Evolutionary conservation across 1,140 invertebrate genomes (phyloP).

Genomic region (Hormaphis cornu): DNA sequence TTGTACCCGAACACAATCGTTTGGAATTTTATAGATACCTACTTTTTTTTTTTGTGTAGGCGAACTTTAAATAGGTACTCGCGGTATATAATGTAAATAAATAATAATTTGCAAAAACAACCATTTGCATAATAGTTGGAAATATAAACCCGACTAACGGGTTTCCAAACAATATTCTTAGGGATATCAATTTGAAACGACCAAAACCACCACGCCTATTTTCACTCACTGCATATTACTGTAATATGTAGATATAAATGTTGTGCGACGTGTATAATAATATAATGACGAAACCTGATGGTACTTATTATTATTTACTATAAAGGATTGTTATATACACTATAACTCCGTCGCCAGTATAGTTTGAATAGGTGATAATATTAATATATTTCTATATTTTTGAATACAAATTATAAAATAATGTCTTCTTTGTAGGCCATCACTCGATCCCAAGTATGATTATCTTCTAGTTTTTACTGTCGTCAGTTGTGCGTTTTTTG

Average conservation of each 20-base stretch:
- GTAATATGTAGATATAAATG: neutral
- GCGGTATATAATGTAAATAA: neutral
- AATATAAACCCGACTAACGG: neutral
- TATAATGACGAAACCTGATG: neutral
- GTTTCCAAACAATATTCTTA: neutral
- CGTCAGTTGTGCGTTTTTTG: no score
- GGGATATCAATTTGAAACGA: constrained; percentile 7
- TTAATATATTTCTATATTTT: no score
- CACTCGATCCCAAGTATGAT: no score
- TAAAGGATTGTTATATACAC: no score
- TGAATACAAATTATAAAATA: no score
- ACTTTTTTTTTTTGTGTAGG: neutral
- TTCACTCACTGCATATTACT: neutral
- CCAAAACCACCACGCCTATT: neutral
- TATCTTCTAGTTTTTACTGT: no score
- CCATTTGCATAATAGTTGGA: neutral
- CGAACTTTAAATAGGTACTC: neutral
- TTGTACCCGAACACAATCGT: neutral
- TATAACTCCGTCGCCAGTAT: no score
- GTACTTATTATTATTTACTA: no score
- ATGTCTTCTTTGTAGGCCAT: no score
- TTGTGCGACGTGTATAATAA: neutral
- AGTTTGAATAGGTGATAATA: no score
- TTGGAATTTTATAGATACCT: neutral
- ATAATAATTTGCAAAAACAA: neutral